phyloP scores from a whole-genome alignment of 2,113 vertebrate genomes.

The Centrocercus urophasianus region DNA sequence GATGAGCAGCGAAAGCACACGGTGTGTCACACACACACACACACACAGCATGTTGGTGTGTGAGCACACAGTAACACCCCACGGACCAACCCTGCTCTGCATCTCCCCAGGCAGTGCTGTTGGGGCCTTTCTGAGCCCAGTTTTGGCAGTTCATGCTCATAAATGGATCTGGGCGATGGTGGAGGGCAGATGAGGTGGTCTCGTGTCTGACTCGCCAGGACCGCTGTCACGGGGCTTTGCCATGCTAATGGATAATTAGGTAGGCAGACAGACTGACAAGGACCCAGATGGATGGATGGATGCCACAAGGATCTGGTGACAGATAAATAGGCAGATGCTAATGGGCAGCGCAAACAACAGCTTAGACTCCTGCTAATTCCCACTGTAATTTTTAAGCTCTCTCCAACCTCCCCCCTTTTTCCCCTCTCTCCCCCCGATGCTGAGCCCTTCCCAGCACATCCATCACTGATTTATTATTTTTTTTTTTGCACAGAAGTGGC shows the following conservation, averaged over 20 bases:
- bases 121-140: neutral
- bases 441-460: neutral
- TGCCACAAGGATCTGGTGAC: constrained; percentile 12
- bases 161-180: rapidly evolving
- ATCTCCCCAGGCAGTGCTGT: neutral
- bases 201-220: neutral
- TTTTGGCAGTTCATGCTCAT: neutral
- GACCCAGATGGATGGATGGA: constrained; percentile 28
- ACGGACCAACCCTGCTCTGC: neutral
- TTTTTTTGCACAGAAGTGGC: neutral
- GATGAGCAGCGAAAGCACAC: rapidly evolving
- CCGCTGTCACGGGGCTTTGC: neutral
- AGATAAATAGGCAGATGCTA: constrained; percentile 44
- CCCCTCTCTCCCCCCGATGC: neutral
- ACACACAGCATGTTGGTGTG: too few relatives aligned
- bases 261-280: constrained; percentile 17
- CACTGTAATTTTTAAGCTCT: constrained; percentile 37
- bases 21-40: rapidly evolving
- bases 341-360: constrained; percentile 49
- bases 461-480: neutral
- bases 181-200: neutral
- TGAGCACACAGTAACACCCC: rapidly evolving
- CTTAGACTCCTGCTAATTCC: constrained; percentile 35
- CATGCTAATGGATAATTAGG: constrained; percentile 22
- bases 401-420: neutral